Percentiles rank a stretch among this genome's conserved stretches.
Conservation (phyloP, 2,888 invertebrate genomes). For the Corythucha ciliata region DNA sequence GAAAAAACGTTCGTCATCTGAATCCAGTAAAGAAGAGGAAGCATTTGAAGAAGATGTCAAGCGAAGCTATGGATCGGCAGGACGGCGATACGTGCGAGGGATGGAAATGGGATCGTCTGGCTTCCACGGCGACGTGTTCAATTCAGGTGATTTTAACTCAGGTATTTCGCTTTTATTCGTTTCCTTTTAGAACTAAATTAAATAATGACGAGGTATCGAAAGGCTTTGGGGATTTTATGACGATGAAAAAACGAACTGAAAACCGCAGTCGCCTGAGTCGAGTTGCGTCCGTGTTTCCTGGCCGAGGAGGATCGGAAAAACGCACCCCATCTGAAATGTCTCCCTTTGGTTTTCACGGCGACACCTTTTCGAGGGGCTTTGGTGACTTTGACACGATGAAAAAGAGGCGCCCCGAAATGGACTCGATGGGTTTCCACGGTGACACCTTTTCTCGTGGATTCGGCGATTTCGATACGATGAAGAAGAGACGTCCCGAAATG, state of each 20-base stretch:
- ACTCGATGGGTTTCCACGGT: slow-evolving; percentile 38
- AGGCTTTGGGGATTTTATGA: slow-evolving; percentile 37
- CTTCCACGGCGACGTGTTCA: slow-evolving; percentile 38
- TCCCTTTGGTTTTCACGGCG: slow-evolving; percentile 39
- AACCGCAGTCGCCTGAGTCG: slow-evolving; percentile 30
- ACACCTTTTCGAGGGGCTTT: slow-evolving; percentile 39
- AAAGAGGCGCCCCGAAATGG: slow-evolving; percentile 38
- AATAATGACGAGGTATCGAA: too few relatives aligned
- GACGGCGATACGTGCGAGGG: slow-evolving; percentile 28
- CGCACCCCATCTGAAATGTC: slow-evolving; percentile 36
- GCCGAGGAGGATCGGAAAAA: slow-evolving; percentile 27
- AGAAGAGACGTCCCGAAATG: slow-evolving; percentile 37
- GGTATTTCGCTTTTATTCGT: too few relatives aligned
- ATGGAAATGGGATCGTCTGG: slow-evolving; percentile 36
- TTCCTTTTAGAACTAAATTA: too few relatives aligned
- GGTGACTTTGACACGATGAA: slow-evolving; percentile 40
- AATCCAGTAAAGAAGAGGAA: background rate
- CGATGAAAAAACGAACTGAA: slow-evolving; percentile 36
- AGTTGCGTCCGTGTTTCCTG: background rate
- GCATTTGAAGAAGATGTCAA: background rate
- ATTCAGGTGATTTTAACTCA: too few relatives aligned
- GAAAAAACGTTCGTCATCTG: slow-evolving; percentile 3
- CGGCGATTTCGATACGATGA: slow-evolving; percentile 38
- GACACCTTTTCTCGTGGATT: slow-evolving; percentile 38
- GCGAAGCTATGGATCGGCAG: background rate